Evolutionary conservation across 2,797 vertebrate genomes (phyloP).

Genomic region (Halcyon leucocephala): DNA sequence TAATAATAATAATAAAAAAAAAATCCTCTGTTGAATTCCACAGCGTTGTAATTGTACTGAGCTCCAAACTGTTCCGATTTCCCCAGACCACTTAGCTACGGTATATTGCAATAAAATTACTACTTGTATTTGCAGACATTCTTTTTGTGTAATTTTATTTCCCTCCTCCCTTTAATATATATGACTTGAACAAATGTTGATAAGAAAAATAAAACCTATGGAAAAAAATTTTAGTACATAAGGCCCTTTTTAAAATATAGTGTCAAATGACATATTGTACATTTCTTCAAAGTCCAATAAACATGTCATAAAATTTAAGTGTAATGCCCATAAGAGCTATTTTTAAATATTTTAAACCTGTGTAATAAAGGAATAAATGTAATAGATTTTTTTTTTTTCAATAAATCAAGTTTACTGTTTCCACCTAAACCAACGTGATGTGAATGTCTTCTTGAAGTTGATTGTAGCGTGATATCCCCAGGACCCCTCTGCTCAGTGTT

Average conservation of each 20-base stretch:
- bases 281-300: slow-evolving; percentile 59
- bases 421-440: slow-evolving; percentile 75
- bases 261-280: slow-evolving; percentile 69
- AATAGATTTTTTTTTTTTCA: slow-evolving; percentile 86
- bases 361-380: slow-evolving; percentile 89
- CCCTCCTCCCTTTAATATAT: slow-evolving; percentile 75
- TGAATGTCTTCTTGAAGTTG: slow-evolving; percentile 73
- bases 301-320: slow-evolving; percentile 54
- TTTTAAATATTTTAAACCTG: slow-evolving; percentile 90
- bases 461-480: neutral
- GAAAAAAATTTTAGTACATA: slow-evolving; percentile 69
- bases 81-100: slow-evolving; percentile 86
- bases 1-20: neutral
- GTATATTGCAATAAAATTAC: slow-evolving; percentile 89
- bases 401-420: slow-evolving; percentile 96
- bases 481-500: neutral
- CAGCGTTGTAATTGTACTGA: slow-evolving; percentile 76
- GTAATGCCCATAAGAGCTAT: slow-evolving; percentile 74
- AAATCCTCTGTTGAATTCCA: slow-evolving; percentile 79
- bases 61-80: slow-evolving; percentile 54
- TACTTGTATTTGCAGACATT: slow-evolving; percentile 84
- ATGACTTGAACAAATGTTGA: slow-evolving; percentile 87
- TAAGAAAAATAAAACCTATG: slow-evolving; percentile 77
- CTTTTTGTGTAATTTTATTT: slow-evolving; percentile 80
- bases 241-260: slow-evolving; percentile 73